These are phyloP conservation scores for Nasonia giraulti DNA, from an alignment of 1,140 invertebrate species.

Conservation along the genomic window DNA sequence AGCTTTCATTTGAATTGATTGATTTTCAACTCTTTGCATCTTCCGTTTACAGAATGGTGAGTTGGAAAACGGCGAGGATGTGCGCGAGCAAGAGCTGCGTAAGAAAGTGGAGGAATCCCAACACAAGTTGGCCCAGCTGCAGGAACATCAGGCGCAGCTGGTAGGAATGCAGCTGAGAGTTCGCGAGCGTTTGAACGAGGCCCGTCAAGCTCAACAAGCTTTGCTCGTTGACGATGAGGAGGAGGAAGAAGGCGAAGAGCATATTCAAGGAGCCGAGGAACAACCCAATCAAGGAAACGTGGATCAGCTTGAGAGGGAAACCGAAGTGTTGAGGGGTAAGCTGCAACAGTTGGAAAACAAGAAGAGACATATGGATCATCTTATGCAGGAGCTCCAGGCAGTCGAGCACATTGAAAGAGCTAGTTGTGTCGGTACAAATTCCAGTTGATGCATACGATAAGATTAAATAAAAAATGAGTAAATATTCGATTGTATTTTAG, in stretches of 20 bases:
- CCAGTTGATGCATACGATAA: slow-evolving; percentile 10
- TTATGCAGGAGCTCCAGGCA: slow-evolving; percentile 69
- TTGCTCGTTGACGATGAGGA: slow-evolving; percentile 47
- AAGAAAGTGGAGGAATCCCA: slow-evolving; percentile 70
- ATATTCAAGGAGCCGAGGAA: slow-evolving; percentile 48
- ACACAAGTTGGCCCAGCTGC: slow-evolving; percentile 65
- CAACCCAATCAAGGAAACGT: slow-evolving; percentile 54
- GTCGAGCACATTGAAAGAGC: slow-evolving; percentile 62
- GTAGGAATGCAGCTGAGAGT: slow-evolving; percentile 67
- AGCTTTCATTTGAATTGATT: background rate
- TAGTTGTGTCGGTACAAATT: slow-evolving; percentile 61
- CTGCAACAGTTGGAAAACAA: slow-evolving; percentile 68
- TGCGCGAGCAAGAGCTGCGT: slow-evolving; percentile 60
- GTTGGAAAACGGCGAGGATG: slow-evolving; percentile 58
- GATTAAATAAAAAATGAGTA: slow-evolving; percentile 23
- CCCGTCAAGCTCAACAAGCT: slow-evolving; percentile 65
- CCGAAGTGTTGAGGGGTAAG: slow-evolving; percentile 65
- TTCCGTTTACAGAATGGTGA: slow-evolving; percentile 61
- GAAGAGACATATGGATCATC: slow-evolving; percentile 71
- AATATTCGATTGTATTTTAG: slow-evolving; percentile 45
- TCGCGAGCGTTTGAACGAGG: slow-evolving; percentile 66
- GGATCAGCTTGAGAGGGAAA: slow-evolving; percentile 66
- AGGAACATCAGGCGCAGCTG: slow-evolving; percentile 68
- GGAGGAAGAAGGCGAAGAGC: background rate
- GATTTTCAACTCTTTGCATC: background rate